A percentile compares a stretch with the other conserved stretches of the same genome.
phyloP scores from a whole-genome alignment of 2,113 vertebrate genomes.

The Irena cyanogastra region DNA sequence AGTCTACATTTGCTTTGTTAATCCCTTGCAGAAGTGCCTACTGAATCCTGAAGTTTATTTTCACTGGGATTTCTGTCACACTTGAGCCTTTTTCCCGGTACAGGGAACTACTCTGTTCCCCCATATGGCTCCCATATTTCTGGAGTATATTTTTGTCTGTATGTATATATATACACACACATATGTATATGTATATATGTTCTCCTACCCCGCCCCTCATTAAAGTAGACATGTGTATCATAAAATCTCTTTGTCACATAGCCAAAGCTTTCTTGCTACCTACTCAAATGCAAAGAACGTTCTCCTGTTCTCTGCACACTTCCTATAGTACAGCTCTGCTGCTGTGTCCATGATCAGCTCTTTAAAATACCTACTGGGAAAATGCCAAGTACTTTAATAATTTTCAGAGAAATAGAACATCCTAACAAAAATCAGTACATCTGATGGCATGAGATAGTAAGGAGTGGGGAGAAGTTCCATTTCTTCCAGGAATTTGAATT shows the following conservation, averaged over 20 bases:
- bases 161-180: neutral
- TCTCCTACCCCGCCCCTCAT: neutral
- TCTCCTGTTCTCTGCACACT: neutral
- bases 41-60: slow-evolving; percentile 5
- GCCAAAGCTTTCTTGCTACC: neutral
- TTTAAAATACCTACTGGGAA: neutral
- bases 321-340: neutral
- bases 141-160: neutral
- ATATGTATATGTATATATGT: neutral
- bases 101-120: neutral
- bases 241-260: neutral
- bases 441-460: neutral
- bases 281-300: neutral
- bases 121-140: neutral
- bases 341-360: neutral
- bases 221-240: neutral
- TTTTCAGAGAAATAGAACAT: neutral
- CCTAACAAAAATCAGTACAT: neutral
- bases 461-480: neutral
- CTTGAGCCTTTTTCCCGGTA: neutral
- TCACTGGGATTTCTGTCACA: neutral
- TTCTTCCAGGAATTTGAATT: neutral
- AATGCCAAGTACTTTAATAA: neutral
- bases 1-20: neutral
- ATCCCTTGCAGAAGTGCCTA: slow-evolving; percentile 9